Conservation (phyloP, 2,888 invertebrate species). For the Coleophora deauratella region DNA sequence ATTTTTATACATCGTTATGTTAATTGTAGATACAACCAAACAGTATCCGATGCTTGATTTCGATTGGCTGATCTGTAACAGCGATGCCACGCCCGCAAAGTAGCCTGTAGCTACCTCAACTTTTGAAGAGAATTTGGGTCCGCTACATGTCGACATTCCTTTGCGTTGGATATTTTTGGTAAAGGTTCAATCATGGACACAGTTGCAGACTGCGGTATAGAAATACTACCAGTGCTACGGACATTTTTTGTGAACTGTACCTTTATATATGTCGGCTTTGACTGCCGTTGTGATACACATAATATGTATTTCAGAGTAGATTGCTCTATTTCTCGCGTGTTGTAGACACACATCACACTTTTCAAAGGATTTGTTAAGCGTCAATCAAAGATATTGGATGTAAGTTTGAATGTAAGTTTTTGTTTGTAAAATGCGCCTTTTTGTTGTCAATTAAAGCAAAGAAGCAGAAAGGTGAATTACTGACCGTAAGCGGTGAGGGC, state of each 20-base stretch:
- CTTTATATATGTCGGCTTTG: too few relatives aligned
- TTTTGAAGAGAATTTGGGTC: conserved; percentile 43
- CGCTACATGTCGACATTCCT: conserved; percentile 31
- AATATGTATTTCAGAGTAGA: too few relatives aligned
- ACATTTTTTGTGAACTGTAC: too few relatives aligned
- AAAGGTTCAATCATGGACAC: conserved; percentile 22
- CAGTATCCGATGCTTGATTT: conserved; percentile 74
- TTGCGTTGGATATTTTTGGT: conserved; percentile 37
- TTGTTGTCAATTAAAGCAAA: conserved; percentile 60
- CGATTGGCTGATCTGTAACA: conserved; percentile 71
- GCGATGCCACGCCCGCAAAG: conserved; percentile 54
- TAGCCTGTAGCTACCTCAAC: conserved; percentile 49
- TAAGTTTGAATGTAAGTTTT: too few relatives aligned
- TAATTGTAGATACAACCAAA: conserved; percentile 73
- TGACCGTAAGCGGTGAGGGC: conserved; percentile 48
- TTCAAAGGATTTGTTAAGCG: too few relatives aligned
- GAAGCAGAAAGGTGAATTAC: conserved; percentile 61
- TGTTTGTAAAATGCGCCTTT: background rate
- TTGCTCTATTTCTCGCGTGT: too few relatives aligned
- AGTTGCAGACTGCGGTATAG: too few relatives aligned
- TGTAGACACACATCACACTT: too few relatives aligned
- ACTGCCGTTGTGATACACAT: too few relatives aligned
- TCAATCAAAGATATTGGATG: too few relatives aligned
- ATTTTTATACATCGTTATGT: conserved; percentile 36
- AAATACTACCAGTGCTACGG: too few relatives aligned